phyloP scores from a whole-genome alignment of 2,113 vertebrate species.

The Equus quagga region DNA sequence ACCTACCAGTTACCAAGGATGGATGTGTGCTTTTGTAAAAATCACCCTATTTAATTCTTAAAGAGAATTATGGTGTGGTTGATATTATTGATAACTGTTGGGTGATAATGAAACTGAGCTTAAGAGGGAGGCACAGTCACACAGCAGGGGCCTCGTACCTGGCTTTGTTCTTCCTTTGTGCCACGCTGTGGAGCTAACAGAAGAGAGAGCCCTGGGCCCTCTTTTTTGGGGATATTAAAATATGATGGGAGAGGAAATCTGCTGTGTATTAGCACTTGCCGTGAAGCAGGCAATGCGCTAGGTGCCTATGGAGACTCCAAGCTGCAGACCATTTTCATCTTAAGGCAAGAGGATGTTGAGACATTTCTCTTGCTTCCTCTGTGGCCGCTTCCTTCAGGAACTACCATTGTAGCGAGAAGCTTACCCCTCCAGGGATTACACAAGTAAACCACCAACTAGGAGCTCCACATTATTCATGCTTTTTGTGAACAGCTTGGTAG shows the following conservation, averaged over 20 bases:
- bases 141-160: rapidly evolving
- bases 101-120: not conserved
- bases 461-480: not conserved
- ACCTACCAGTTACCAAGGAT: not conserved
- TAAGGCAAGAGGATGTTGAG: not conserved
- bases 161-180: not conserved
- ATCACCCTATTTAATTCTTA: not conserved
- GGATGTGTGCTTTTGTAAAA: not conserved
- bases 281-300: no score
- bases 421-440: not conserved
- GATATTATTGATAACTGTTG: no score
- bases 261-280: not conserved
- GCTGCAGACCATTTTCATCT: not conserved
- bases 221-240: not conserved
- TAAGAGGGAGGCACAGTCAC: no score
- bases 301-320: not conserved
- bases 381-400: not conserved
- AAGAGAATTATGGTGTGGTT: not conserved
- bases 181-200: rapidly evolving
- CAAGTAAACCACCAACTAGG: not conserved
- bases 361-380: not conserved
- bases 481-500: not conserved
- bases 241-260: not conserved
- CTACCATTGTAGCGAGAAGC: rapidly evolving
- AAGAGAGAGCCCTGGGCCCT: not conserved